phyloP scores from a whole-genome alignment of 2,113 vertebrate genomes.

The Dryoscopus gambensis region DNA sequence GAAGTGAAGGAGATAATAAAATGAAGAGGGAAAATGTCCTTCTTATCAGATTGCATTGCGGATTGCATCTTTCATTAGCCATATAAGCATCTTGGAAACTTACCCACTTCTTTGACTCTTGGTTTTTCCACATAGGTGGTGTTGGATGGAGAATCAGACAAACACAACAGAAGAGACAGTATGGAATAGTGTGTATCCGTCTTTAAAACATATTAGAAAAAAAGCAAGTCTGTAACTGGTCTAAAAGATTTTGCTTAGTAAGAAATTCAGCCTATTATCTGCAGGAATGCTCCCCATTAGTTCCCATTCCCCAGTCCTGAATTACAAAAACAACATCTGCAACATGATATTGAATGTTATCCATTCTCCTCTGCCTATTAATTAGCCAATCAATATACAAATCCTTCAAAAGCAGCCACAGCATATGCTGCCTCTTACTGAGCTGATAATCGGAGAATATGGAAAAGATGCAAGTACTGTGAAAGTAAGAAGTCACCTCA shows the following conservation, averaged over 20 bases:
- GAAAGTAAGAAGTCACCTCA: background rate
- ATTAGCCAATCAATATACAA: background rate
- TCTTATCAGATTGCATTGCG: background rate
- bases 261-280: background rate
- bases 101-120: conserved; percentile 79
- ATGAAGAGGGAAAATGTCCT: background rate
- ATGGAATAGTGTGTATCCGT: conserved; percentile 84
- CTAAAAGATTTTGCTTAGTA: background rate
- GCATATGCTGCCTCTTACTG: background rate
- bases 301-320: background rate
- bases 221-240: background rate
- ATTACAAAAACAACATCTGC: background rate
- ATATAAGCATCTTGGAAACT: conserved; percentile 13
- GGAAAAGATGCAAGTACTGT: background rate
- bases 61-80: background rate
- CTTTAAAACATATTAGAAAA: conserved; percentile 63
- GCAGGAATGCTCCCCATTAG: background rate
- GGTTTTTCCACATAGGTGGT: conserved; percentile 85
- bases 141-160: conserved; percentile 93
- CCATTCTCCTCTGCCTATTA: background rate
- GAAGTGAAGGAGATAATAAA: background rate
- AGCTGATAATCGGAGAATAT: background rate
- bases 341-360: background rate
- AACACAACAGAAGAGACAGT: conserved; percentile 84
- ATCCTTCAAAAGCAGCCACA: background rate